Conservation (phyloP, 2,888 invertebrate genomes). For the Blastobasis lacticolella region DNA sequence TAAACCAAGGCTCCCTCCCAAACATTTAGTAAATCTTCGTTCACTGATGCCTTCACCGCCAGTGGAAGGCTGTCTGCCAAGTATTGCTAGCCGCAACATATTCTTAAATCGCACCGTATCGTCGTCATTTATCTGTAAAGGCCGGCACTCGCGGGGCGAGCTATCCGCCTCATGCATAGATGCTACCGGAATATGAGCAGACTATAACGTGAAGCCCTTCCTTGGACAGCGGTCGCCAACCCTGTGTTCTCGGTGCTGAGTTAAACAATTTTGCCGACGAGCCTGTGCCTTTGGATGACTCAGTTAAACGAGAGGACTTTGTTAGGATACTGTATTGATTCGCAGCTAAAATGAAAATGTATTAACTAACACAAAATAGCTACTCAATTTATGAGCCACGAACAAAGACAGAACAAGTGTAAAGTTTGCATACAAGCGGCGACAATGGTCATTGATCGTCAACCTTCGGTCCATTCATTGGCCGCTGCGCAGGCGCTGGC, state of each 20-base stretch:
- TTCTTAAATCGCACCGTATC: conserved; percentile 43
- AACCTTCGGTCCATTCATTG: conserved; percentile 17
- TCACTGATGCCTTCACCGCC: too few relatives aligned
- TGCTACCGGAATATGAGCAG: conserved; percentile 20
- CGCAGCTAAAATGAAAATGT: too few relatives aligned
- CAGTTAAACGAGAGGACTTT: too few relatives aligned
- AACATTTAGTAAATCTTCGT: too few relatives aligned
- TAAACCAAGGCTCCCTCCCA: too few relatives aligned
- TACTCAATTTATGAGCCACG: too few relatives aligned
- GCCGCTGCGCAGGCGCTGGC: conserved; percentile 40
- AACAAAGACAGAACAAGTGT: not conserved
- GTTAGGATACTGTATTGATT: too few relatives aligned
- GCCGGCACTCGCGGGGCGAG: conserved; percentile 22
- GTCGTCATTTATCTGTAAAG: conserved; percentile 47
- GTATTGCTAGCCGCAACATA: conserved; percentile 19
- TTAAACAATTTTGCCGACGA: not conserved
- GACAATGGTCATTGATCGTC: conserved; percentile 14
- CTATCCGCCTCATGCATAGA: conserved; percentile 5
- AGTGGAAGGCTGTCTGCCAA: too few relatives aligned
- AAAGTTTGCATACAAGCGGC: conserved; percentile 12
- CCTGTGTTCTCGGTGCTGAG: conserved; percentile 10
- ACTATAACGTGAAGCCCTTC: conserved; percentile 22
- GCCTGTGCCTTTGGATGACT: too few relatives aligned
- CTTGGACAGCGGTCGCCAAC: conserved; percentile 15
- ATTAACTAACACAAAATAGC: too few relatives aligned